These are phyloP conservation scores for Saccostrea cuccullata DNA, from an alignment of 1,140 invertebrate genomes.

Conservation along the genomic window DNA sequence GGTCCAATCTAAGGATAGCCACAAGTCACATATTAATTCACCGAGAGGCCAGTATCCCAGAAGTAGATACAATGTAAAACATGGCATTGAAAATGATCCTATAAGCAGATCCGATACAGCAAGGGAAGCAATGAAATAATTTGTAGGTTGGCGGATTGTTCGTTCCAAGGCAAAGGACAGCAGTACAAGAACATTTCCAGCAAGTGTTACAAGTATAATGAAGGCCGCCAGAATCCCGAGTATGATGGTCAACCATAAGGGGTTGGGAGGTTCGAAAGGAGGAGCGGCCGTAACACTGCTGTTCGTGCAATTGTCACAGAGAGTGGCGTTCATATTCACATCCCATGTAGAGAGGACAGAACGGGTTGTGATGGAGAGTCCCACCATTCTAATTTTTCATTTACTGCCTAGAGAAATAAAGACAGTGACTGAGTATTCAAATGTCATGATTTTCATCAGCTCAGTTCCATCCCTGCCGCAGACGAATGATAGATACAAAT, in stretches of 20 bases:
- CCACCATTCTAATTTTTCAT: slow-evolving; percentile 1
- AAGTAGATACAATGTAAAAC: slow-evolving; percentile 97
- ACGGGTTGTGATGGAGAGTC: not conserved
- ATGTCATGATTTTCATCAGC: not conserved
- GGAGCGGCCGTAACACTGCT: not conserved
- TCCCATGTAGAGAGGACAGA: not conserved
- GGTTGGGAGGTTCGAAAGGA: slow-evolving; percentile 85
- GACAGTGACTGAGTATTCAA: not conserved
- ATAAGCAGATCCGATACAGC: slow-evolving; percentile 99
- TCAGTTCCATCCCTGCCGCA: not conserved
- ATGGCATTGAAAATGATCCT: slow-evolving; percentile 92
- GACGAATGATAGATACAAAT: not conserved
- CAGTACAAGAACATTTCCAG: slow-evolving; percentile 97
- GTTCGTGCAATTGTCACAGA: not conserved
- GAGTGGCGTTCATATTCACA: not conserved
- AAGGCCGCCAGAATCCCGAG: slow-evolving; percentile 91
- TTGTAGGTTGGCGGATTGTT: slow-evolving; percentile 97
- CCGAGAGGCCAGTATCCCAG: slow-evolving; percentile 96
- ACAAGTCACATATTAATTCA: slow-evolving; percentile 96
- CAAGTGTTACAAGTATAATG: slow-evolving; percentile 70
- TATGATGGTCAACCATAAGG: slow-evolving; percentile 93
- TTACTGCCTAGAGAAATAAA: not conserved
- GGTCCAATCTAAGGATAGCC: slow-evolving; percentile 99
- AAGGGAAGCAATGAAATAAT: slow-evolving; percentile 99
- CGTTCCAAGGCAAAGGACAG: slow-evolving; percentile 97